Base-by-base conservation (phyloP, 1,140 invertebrate genomes). In the Vollenhovia emeryi region DNA sequence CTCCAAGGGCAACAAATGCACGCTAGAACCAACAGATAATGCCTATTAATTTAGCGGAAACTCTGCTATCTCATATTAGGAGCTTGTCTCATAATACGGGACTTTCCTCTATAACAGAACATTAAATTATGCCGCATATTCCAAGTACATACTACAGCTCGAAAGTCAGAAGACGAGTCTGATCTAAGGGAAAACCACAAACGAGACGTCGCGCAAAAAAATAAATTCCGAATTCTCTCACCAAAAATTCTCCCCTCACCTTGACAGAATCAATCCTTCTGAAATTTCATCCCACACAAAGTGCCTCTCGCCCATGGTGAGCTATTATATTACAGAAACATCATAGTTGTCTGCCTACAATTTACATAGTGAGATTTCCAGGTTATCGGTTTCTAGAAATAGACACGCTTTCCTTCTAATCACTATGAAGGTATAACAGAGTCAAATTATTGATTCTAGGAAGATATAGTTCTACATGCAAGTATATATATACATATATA, bases 211-310 rank as follows among this genome's bases (percentile, higher is more conserved):
- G 11, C 2, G 7, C 7, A 1, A 33, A 2, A n/a, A n/a, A 36
- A 9, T 45, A 36, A 55, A 52, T n/a, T 52, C 2, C 3, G 6
- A 36, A 36, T 18, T 60, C 60, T 40, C 9, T 27, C 18, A 60
- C n/a, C n/a, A n/a, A n/a, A n/a, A 40, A 74, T 33, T 13, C 30
- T 9, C 5, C n/a, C n/a, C n/a, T 73, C 90, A 95, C 95, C 95
- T 93, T 15, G 94, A 66, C 88, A 95, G 93, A 30, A 92, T 52
- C 74, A 96, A 87, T 50, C 86, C 91, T 86, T 95, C 87, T 9
- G 76, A 78, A 36, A 79, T 64, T 40, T 96, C 95, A 88, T 96
- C 95, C 95, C 95, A 96, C 7, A 88, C 89, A 94, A 95, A 96
- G 84, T 94, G 92, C 18, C 85, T 90, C 18, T 93, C 86, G 40